A percentile compares a stretch with the other conserved stretches of the same genome.
Evolutionary conservation across 2,797 vertebrate genomes (phyloP).

Genomic region (Thamnophis elegans): DNA sequence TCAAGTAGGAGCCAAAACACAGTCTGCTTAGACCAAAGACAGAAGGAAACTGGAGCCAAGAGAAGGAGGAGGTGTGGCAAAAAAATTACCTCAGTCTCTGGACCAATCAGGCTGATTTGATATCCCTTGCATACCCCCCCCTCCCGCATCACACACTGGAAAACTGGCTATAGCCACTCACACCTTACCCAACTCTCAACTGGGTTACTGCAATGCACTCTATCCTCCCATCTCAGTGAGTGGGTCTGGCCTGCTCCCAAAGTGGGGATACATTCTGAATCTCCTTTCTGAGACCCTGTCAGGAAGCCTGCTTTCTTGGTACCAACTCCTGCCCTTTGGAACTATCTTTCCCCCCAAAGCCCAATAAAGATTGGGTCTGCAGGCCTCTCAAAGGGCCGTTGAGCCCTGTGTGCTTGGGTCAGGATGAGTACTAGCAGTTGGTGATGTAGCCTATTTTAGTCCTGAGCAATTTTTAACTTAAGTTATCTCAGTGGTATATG

Average conservation of each 20-base stretch:
- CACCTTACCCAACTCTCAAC: background rate
- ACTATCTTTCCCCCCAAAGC: background rate
- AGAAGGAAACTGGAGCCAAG: too few species aligned
- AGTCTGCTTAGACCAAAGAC: too few species aligned
- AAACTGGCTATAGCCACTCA: background rate
- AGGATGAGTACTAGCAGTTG: background rate
- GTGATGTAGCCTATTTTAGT: background rate
- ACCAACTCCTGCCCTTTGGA: background rate
- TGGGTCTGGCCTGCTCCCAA: background rate
- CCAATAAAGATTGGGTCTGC: background rate
- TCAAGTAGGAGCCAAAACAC: too few species aligned
- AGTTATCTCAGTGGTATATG: background rate
- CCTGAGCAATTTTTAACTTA: background rate
- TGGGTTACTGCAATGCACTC: background rate
- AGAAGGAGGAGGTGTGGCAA: too few species aligned
- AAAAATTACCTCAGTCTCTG: too few species aligned
- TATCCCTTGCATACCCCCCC: too few species aligned
- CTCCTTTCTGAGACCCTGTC: background rate
- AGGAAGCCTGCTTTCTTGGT: background rate
- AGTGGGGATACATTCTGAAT: background rate
- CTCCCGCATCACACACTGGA: too few species aligned
- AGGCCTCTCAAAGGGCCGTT: background rate
- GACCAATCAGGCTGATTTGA: too few species aligned
- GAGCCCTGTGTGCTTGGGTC: background rate
- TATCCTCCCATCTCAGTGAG: background rate